A percentile compares a stretch with the other conserved stretches of the same genome.
Evolutionary conservation across 2,888 invertebrate species (phyloP).

Genomic region (Monochamus alternatus): DNA sequence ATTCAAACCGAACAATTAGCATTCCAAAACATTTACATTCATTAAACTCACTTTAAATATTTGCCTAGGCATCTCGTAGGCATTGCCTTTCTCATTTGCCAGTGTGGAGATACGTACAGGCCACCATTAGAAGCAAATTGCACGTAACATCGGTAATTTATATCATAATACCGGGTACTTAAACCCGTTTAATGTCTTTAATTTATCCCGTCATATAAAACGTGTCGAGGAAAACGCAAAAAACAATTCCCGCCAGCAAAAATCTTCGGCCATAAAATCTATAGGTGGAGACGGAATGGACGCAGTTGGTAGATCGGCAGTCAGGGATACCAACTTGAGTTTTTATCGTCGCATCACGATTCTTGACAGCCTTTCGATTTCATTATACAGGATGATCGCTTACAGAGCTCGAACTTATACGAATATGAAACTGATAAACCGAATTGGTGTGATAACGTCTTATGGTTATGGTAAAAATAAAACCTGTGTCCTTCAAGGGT

Average conservation of each 20-base stretch:
- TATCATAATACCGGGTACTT: constrained; percentile 4
- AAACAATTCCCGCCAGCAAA: not conserved
- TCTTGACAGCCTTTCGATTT: too few relatives aligned
- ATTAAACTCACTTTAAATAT: constrained; percentile 22
- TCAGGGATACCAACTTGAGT: too few relatives aligned
- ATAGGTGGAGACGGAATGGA: too few relatives aligned
- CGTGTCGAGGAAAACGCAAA: not conserved
- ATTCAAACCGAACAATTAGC: constrained; percentile 13
- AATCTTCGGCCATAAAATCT: too few relatives aligned
- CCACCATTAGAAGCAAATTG: not conserved
- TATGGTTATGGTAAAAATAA: too few relatives aligned
- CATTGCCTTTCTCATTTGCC: constrained; percentile 11
- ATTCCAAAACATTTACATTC: constrained; percentile 15
- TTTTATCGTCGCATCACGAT: too few relatives aligned
- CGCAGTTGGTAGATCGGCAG: too few relatives aligned
- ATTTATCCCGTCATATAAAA: not conserved
- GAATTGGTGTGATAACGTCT: too few relatives aligned
- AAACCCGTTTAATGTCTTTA: not conserved
- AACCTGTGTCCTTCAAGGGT: too few relatives aligned
- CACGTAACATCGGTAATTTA: constrained; percentile 6
- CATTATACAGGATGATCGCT: too few relatives aligned
- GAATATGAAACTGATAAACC: too few relatives aligned
- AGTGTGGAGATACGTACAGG: not conserved
- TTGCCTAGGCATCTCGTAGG: constrained; percentile 15
- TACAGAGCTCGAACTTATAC: too few relatives aligned